A percentile compares a stretch with the other conserved stretches of the same genome.
These are phyloP conservation scores for Subacronicta megacephala DNA, from an alignment of 2,888 invertebrate genomes.

Conservation along the genomic window DNA sequence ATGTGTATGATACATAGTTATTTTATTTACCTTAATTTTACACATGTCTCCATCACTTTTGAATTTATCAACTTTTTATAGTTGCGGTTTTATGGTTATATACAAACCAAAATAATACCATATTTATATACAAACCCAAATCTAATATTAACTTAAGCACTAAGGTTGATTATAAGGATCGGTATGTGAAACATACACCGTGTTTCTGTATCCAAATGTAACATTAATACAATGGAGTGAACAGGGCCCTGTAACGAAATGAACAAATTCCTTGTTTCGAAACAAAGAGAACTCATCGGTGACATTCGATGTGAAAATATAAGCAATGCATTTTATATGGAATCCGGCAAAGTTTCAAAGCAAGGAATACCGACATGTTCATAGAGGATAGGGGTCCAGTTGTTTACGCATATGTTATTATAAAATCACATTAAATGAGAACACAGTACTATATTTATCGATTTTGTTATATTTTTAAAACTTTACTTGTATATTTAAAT, in stretches of 20 bases:
- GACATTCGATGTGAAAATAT: neutral
- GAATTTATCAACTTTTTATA: slow-evolving; percentile 56
- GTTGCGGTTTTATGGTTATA: slow-evolving; percentile 52
- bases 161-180: slow-evolving; percentile 42
- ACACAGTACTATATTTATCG: slow-evolving; percentile 27
- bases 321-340: neutral
- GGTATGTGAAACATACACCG: slow-evolving; percentile 28
- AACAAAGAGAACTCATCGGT: neutral
- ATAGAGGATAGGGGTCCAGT: neutral
- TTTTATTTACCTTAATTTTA: slow-evolving; percentile 69
- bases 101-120: slow-evolving; percentile 57
- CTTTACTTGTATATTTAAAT: slow-evolving; percentile 21
- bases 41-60: slow-evolving; percentile 68
- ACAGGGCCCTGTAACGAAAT: neutral
- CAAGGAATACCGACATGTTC: neutral
- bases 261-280: neutral
- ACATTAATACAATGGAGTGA: slow-evolving; percentile 30
- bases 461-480: slow-evolving; percentile 15
- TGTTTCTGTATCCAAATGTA: slow-evolving; percentile 30
- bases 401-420: slow-evolving; percentile 38
- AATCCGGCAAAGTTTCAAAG: neutral
- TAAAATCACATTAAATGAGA: slow-evolving; percentile 45
- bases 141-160: slow-evolving; percentile 51
- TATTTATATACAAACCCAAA: slow-evolving; percentile 65
- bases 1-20: slow-evolving; percentile 77